Evolutionary conservation across 2,113 vertebrate species (phyloP), one percentile per base, ranked within the genome.

Genomic region (Megatriorchis doriae): DNA sequence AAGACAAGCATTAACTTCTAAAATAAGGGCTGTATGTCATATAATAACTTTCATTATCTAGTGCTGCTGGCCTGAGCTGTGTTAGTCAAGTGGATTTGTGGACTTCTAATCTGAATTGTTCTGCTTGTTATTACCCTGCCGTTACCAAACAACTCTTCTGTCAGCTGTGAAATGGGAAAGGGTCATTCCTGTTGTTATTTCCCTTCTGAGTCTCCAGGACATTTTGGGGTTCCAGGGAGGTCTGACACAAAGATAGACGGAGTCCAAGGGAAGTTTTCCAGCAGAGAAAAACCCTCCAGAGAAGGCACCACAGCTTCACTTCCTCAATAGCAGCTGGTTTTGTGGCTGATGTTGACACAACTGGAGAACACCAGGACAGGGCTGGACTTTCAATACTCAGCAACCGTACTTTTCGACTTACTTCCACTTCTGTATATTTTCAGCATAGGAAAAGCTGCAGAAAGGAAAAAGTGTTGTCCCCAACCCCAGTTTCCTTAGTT

Each of bases 381-480:
- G 29, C 32, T 89, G 81, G 19, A 40, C 23, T 93, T 94, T 45
- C 11, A 2, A 27, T 40, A n/a, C 17, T 26, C 45, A 73, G 55
- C 79, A 87, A 45, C 6, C 3, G 9, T 43, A 29, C 38, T 85
- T 97, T 91, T 55, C 1, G 1, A 27, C 65, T 88, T 42, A 50
- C 45, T 94, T 85, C 61, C 61, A 91, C 94, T 96, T 94, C 93
- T 26, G 18, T 48, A 21, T 84, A 63, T 87, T 92, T 94, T 92
- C 81, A 61, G 27, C 5, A 1, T 2, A 38, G 16, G 15, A 70
- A 36, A 48, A 63, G 29, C 14, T 42, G 4, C 27, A 58, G 65
- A 50, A 5, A 78, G 31, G n/a, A 2, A 36, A 88, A 93, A 56
- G 7, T 22, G 43, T 68, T 63, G 43, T 56, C 70, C 31, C 26